Evolutionary conservation across 2,888 invertebrate species (phyloP), one percentile per base, ranked within the genome.

Genomic region (Listrodromus nycthemerus): DNA sequence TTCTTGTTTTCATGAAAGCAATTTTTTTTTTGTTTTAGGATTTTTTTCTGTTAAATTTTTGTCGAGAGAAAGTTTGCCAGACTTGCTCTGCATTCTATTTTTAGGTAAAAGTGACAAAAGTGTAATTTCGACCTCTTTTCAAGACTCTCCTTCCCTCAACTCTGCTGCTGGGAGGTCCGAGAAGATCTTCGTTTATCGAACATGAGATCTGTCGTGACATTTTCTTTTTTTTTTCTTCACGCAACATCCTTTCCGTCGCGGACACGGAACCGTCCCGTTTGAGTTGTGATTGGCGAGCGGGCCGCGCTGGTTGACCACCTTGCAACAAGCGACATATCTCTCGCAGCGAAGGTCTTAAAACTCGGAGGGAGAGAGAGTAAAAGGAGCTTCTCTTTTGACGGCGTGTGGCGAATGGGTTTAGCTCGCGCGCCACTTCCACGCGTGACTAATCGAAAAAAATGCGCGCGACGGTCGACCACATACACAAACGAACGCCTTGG

Each of bases 341-440:
- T 65, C 65, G 66, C 67, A 65, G 70, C 69, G 66, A 50, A 58
- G 50, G 48, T 67, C 76, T 80, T 78, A 50, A 52, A 63, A 63
- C 48, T 48, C 48, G 19, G 45, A 61, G 48, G 55, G 66, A 58
- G 45, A 41, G 41, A 30, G 67, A 73, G 70, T 66, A 74, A 71
- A 70, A 70, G 78, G 80, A 85, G 86, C 85, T 88, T 85, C 85
- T 86, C 85, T 80, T 74, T 83, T 80, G 88, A 87, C 90, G 85
- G 83, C 71, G 86, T 87, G 87, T 91, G 83, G 87, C 89, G 89
- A 90, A 90, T 90, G 88, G 87, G 80, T 86, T 87, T 88, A 85
- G 61, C 77, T 41, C 71, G 69, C 63, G 33, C 63, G 61, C 48
- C 37, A 85, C 85, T 85, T 88, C 86, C 86, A 76, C 86, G 67